phyloP scores from a whole-genome alignment of 2,113 vertebrate species.

The Chrysochloris asiatica region DNA sequence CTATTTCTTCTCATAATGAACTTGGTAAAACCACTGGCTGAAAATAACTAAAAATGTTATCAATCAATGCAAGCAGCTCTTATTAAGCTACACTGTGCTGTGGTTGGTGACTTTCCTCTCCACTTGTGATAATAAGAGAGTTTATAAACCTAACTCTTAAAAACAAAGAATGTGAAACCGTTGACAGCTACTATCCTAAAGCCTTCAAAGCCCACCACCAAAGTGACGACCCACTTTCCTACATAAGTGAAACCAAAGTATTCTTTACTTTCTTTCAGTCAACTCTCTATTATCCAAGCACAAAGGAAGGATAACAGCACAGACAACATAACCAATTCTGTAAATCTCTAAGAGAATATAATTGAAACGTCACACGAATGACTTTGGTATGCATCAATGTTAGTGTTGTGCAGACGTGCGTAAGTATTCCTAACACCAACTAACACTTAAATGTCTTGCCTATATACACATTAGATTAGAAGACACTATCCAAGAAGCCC shows the following conservation, averaged over 20 bases:
- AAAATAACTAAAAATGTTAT: conserved; percentile 37
- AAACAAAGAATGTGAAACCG: conserved; percentile 31
- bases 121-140: conserved; percentile 34
- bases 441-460: background rate
- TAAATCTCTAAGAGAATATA: background rate
- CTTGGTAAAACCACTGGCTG: conserved; percentile 10
- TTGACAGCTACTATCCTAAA: conserved; percentile 36
- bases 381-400: background rate
- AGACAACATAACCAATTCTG: background rate
- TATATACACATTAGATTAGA: background rate
- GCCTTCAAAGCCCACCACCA: conserved; percentile 39
- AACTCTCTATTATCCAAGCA: background rate
- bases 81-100: background rate
- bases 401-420: background rate
- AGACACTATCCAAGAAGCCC: background rate
- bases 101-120: background rate
- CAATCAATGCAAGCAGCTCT: background rate
- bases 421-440: background rate
- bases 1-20: background rate
- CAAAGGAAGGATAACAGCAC: conserved; percentile 1
- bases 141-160: conserved; percentile 11
- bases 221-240: conserved; percentile 14
- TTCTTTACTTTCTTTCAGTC: conserved; percentile 29
- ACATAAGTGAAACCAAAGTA: conserved; percentile 28
- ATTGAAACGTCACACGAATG: background rate